These are phyloP conservation scores for Yponomeuta cagnagella DNA, from an alignment of 2,888 invertebrate species.

Conservation along the genomic window DNA sequence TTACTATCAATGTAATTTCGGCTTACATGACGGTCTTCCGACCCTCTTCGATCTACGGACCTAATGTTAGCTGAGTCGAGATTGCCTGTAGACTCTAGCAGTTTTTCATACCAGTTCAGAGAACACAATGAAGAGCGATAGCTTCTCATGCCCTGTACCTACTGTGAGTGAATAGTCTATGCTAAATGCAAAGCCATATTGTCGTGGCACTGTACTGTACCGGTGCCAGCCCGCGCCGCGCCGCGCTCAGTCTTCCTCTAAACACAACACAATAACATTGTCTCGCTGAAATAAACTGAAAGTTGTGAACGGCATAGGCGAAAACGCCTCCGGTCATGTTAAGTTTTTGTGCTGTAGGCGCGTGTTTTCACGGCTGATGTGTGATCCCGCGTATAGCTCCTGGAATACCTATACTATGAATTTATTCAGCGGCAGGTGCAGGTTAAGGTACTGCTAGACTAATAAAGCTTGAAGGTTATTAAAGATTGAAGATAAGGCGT, in stretches of 20 bases:
- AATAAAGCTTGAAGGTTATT: constrained; percentile 5
- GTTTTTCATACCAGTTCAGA: no score
- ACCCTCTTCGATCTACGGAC: no score
- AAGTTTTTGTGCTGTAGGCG: constrained; percentile 26
- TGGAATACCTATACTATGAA: constrained; percentile 37
- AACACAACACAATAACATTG: constrained; percentile 55
- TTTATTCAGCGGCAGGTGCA: constrained; percentile 25
- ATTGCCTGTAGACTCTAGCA: no score
- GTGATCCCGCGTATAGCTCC: constrained; percentile 26
- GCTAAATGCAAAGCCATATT: constrained; percentile 52
- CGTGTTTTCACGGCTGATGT: constrained; percentile 24
- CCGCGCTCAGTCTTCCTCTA: constrained; percentile 46
- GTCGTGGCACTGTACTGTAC: constrained; percentile 34
- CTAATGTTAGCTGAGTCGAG: no score
- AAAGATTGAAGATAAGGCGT: neutral
- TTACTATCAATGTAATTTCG: no score
- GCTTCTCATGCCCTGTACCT: neutral
- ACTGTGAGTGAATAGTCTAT: constrained; percentile 22
- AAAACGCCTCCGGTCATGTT: constrained; percentile 20
- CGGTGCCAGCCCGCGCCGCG: constrained; percentile 51
- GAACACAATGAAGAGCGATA: neutral
- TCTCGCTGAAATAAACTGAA: constrained; percentile 21
- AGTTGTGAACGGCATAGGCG: neutral
- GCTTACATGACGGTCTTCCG: no score
- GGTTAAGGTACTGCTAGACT: neutral